Conservation (phyloP, 1,140 invertebrate species). For the Oreohelix idahoensis region DNA sequence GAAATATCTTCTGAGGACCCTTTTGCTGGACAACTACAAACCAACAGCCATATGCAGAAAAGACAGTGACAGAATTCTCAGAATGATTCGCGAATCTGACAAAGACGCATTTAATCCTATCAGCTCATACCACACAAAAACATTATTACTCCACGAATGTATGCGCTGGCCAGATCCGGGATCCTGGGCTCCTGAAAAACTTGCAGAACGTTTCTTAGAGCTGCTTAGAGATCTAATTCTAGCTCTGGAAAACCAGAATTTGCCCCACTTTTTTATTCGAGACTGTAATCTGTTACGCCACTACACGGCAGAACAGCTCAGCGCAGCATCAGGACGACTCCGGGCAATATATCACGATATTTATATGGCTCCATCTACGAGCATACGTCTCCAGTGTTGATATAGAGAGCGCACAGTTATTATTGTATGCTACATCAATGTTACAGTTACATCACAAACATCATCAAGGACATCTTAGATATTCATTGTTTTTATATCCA, state of each 20-base stretch:
- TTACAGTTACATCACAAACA: too few species aligned
- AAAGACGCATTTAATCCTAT: constrained; percentile 38
- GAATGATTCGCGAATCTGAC: constrained; percentile 44
- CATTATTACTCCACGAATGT: constrained; percentile 44
- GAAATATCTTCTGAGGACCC: constrained; percentile 39
- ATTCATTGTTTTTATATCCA: too few species aligned
- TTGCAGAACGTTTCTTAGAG: constrained; percentile 41
- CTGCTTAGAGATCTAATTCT: constrained; percentile 38
- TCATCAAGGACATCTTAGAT: too few species aligned
- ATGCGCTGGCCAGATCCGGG: constrained; percentile 24
- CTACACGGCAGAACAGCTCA: constrained; percentile 34
- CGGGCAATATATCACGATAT: constrained; percentile 44
- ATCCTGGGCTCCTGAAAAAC: constrained; percentile 31
- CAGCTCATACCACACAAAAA: constrained; percentile 46
- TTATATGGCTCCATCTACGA: constrained; percentile 26
- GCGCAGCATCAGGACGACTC: constrained; percentile 15
- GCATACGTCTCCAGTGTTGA: constrained; percentile 46
- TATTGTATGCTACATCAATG: too few species aligned
- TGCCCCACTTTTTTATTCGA: constrained; percentile 45
- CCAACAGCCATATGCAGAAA: constrained; percentile 15
- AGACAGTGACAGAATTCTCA: constrained; percentile 38
- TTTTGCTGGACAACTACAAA: not conserved
- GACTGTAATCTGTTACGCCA: constrained; percentile 44
- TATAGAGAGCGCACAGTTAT: not conserved
- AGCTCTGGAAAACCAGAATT: constrained; percentile 37